phyloP scores from a whole-genome alignment of 1,140 invertebrate species.

The Calliphora vicina region DNA sequence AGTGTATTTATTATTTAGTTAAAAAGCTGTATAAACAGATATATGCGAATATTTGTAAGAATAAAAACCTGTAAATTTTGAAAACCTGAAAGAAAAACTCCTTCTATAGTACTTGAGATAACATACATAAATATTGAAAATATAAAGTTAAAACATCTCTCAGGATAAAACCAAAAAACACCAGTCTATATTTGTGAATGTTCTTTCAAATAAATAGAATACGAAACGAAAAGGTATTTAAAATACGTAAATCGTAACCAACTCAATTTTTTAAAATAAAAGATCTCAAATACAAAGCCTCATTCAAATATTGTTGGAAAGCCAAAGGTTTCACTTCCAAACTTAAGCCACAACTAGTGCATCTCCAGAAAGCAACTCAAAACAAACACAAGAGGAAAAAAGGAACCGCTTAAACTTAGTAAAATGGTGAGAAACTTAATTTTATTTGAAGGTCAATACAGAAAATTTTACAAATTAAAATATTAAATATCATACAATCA shows the following conservation, averaged over 20 bases:
- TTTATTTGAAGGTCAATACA: slow-evolving; percentile 7
- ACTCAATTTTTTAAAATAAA: background rate
- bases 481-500: background rate
- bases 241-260: background rate
- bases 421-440: background rate
- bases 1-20: too few species aligned
- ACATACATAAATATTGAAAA: background rate
- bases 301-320: background rate
- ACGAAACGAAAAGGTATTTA: background rate
- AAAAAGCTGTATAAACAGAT: background rate
- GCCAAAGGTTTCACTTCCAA: background rate
- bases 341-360: background rate
- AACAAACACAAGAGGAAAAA: background rate
- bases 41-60: background rate
- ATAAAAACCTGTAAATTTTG: background rate
- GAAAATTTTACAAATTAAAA: background rate
- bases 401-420: background rate
- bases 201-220: background rate
- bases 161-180: background rate
- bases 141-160: background rate
- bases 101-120: background rate
- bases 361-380: background rate
- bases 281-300: background rate
- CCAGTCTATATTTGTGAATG: background rate
- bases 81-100: background rate